A percentile compares a stretch with the other conserved stretches of the same genome.
Evolutionary conservation across 2,113 vertebrate genomes (phyloP).

Genomic region (Nannobrachium achirus): DNA sequence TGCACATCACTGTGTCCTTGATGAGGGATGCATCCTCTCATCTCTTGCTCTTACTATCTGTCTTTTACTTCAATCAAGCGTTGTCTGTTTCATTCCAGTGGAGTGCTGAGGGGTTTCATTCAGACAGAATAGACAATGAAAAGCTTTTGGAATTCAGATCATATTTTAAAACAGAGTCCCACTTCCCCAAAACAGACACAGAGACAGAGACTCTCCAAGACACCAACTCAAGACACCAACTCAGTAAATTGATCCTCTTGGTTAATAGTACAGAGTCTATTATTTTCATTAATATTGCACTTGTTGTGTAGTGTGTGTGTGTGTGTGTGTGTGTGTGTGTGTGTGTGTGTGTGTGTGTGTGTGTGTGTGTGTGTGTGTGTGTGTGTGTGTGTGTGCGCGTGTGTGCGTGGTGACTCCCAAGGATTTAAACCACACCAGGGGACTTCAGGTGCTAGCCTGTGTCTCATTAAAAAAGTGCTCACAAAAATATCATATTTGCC

Average conservation of each 20-base stretch:
- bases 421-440: too few species aligned
- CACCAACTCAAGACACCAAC: background rate
- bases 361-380: conserved; percentile 2
- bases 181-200: conserved; percentile 32
- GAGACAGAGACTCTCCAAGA: background rate
- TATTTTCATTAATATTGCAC: background rate
- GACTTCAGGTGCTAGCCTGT: too few species aligned
- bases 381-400: background rate
- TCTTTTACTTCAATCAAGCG: conserved; percentile 43
- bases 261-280: conserved; percentile 25
- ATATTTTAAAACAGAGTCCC: conserved; percentile 21
- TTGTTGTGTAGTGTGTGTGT: background rate
- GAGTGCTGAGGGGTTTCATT: conserved; percentile 41
- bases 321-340: conserved; percentile 1
- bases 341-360: conserved; percentile 21
- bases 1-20: conserved; percentile 45
- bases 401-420: too few species aligned
- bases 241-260: too few species aligned
- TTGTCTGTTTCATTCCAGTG: conserved; percentile 39
- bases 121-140: conserved; percentile 27
- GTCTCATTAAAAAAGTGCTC: too few species aligned
- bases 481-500: too few species aligned
- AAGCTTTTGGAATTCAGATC: conserved; percentile 23
- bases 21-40: conserved; percentile 68
- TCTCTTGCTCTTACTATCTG: conserved; percentile 27